Base-by-base conservation (phyloP, 2,113 vertebrate genomes). In the Blennius ocellaris region DNA sequence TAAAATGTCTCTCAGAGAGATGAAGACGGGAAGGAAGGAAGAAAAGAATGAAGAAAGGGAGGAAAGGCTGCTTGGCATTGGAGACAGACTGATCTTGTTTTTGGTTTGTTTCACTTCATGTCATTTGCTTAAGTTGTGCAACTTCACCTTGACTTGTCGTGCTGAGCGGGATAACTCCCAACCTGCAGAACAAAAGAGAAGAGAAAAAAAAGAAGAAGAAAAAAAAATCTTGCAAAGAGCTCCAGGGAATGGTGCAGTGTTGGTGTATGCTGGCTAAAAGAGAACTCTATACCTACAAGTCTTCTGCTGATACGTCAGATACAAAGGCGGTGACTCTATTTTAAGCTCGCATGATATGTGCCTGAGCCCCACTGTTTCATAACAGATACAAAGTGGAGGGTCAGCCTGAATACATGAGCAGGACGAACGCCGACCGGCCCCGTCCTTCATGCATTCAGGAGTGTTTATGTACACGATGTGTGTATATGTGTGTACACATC, bases 291-390 rank as follows among this genome's bases (percentile, higher is more conserved):
- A 77, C 69, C 73, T 71, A 77, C 62, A 66, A 47, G 52, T 83
- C 78, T 68, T 80, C 82, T 83, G 81, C 77, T 69, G 69, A 83
- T 60, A 57, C 40, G 53, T 73, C 69, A 58, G 52, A 87, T 82
- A 68, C 69, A 15, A 69, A 59, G 79, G 66, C 85, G 82, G 62
- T 55, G 66, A 81, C 79, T 83, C 74, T 53, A 68, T 77, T 83
- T 78, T 48, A 78, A 76, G 75, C 70, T 82, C 59, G 81, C 90
- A 89, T 89, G 88, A 81, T 66, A 59, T 64, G 80, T 88, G 88
- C 84, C 82, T 84, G 83, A 85, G 66, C 69, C 73, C 52, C 60
- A 45, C 21, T 30, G 21, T 30, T 80, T 56, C 57, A 58, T 66
- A 76, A 69, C 67, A 56, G 64, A 76, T 40, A 53, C 47, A 72